Evolutionary conservation across 2,797 vertebrate genomes (phyloP).

Genomic region (Phaenicophaeus curvirostris): DNA sequence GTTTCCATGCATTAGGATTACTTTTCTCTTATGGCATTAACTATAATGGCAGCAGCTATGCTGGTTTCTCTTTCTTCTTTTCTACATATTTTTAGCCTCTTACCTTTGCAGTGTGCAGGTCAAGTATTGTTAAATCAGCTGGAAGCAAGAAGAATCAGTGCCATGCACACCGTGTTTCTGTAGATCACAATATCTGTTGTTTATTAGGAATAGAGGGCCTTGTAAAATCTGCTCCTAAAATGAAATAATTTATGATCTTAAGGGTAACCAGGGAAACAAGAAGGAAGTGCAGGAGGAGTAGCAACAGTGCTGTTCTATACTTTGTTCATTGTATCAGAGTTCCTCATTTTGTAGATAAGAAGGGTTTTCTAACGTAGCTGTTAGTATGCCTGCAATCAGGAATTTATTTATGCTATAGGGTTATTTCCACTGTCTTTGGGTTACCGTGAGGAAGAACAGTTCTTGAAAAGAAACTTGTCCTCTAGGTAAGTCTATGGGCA

Average conservation of each 20-base stretch:
- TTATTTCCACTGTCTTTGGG: background rate
- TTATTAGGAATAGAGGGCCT: background rate
- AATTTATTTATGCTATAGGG: background rate
- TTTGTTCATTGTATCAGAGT: background rate
- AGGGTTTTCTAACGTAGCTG: background rate
- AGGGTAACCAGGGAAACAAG: background rate
- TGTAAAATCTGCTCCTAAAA: background rate
- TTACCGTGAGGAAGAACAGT: background rate
- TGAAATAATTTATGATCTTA: background rate
- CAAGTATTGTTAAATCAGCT: background rate
- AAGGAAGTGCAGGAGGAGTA: background rate
- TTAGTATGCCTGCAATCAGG: background rate
- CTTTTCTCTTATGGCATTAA: background rate
- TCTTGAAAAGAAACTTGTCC: background rate
- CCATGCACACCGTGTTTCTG: background rate
- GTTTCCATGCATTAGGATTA: background rate
- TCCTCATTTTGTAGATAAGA: background rate
- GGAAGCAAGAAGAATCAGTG: background rate
- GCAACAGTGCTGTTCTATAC: background rate
- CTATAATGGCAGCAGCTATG: background rate
- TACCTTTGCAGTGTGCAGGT: background rate
- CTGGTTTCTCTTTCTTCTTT: background rate
- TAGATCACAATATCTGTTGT: background rate
- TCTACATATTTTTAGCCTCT: background rate
- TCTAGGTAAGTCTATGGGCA: background rate